Percentiles rank a stretch among this genome's conserved stretches.
Evolutionary conservation across 2,797 vertebrate species (phyloP).

Genomic region (Propithecus deckenii): DNA sequence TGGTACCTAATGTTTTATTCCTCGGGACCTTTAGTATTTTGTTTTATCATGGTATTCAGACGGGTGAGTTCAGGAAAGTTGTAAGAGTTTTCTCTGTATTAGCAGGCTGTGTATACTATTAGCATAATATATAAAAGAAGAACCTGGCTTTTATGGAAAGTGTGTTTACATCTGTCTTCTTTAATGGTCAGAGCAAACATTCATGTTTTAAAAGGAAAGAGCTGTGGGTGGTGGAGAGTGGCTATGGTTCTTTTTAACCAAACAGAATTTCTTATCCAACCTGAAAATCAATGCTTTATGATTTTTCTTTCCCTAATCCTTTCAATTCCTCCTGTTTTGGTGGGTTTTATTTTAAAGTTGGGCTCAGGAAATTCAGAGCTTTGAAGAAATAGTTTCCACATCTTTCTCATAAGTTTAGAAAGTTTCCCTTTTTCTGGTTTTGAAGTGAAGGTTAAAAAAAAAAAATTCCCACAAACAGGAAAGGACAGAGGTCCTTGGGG

Average conservation of each 20-base stretch:
- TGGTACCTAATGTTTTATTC: background rate
- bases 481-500: slow-evolving; percentile 35
- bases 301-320: background rate
- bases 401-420: slow-evolving; percentile 49
- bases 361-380: slow-evolving; percentile 37
- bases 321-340: slow-evolving; percentile 15
- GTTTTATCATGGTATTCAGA: background rate
- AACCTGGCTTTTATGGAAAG: background rate
- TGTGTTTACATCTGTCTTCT: background rate
- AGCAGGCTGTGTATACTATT: background rate
- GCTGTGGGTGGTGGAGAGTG: background rate
- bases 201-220: background rate
- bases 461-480: background rate
- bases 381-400: slow-evolving; percentile 36
- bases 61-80: background rate
- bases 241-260: slow-evolving; percentile 19
- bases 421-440: slow-evolving; percentile 35
- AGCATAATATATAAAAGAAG: background rate
- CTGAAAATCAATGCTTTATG: slow-evolving; percentile 34
- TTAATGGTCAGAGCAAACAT: background rate
- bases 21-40: background rate
- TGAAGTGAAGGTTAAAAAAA: slow-evolving; percentile 7
- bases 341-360: slow-evolving; percentile 56
- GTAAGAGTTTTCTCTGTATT: background rate
- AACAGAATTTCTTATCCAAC: slow-evolving; percentile 18